Evolutionary conservation across 1,140 invertebrate species (phyloP), one percentile per base, ranked within the genome.

Genomic region (Halictus rubicundus): DNA sequence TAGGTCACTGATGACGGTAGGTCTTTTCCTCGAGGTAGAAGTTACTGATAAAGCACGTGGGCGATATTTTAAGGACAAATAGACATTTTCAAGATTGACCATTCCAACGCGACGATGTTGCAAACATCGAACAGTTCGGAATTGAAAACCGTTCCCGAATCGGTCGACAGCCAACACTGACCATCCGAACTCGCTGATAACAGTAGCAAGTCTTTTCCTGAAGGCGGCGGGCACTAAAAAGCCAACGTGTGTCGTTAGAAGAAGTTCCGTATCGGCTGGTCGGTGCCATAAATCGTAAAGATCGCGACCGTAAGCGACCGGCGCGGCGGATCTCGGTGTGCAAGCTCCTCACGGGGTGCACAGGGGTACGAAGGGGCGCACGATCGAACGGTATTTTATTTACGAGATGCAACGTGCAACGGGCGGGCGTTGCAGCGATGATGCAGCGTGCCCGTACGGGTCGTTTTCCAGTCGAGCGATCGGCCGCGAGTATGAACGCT

Each of bases 381-480:
- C 82, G 85, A 84, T 87, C 85, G 82, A 82, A 82, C 49, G 82
- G 65, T 87, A 79, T 81, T 87, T 84, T 87, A 87, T 87, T 87
- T 87, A 87, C 81, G 85, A 86, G 85, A 87, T 84, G 78, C 82
- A 84, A 65, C 66, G 16, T 81, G 69, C 61, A 14, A 71, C 72
- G 77, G 77, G 71, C 64, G 57, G 61, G 42, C 78, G 61, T 61
- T 68, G 23, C 49, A 46, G 39, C 75, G 84, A 87, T 85, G 85
- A 87, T 87, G 85, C 85, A 86, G 81, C 77, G 71, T 39, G 80
- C 68, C 71, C 77, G 65, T 70, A 81, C 32, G 79, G 68, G 75
- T 88, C 81, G 87, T 88, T 90, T 90, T 90, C 88, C 88, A 88
- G 84, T 89, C 84, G 86, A 87, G 84, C 83, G 83, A 85, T 85